A percentile compares a stretch with the other conserved stretches of the same genome.
These are phyloP conservation scores for Drosophila orena DNA, from an alignment of 1,140 invertebrate species.

Conservation along the genomic window DNA sequence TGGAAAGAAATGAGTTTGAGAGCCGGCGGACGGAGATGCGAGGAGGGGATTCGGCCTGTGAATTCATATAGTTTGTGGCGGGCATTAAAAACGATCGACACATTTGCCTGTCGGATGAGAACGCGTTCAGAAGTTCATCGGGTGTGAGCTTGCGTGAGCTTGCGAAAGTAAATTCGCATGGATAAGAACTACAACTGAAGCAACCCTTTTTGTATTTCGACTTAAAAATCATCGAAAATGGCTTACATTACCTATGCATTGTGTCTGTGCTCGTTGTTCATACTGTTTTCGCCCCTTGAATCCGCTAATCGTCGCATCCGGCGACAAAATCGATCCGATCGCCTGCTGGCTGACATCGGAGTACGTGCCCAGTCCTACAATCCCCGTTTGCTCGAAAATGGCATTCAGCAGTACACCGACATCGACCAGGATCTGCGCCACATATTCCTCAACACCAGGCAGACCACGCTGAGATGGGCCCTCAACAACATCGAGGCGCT, in stretches of 20 bases:
- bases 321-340: slow-evolving; percentile 53
- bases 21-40: slow-evolving; percentile 17
- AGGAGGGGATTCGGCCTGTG: slow-evolving; percentile 26
- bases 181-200: neutral
- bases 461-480: slow-evolving; percentile 29
- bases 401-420: slow-evolving; percentile 50
- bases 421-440: slow-evolving; percentile 50
- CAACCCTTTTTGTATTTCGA: neutral
- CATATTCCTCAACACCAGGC: slow-evolving; percentile 38
- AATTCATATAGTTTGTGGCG: slow-evolving; percentile 25
- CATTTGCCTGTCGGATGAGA: slow-evolving; percentile 61
- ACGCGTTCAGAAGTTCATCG: slow-evolving; percentile 72
- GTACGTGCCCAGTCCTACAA: slow-evolving; percentile 37
- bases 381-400: slow-evolving; percentile 24
- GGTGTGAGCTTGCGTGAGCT: slow-evolving; percentile 13
- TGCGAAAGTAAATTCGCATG: neutral
- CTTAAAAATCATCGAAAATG: neutral
- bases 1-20: slow-evolving; percentile 66
- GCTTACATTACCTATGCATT: neutral
- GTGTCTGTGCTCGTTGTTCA: neutral
- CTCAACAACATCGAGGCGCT: slow-evolving; percentile 44
- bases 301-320: slow-evolving; percentile 15
- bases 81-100: slow-evolving; percentile 55
- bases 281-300: neutral
- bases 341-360: slow-evolving; percentile 56